phyloP scores from a whole-genome alignment of 2,888 invertebrate genomes.

The Tipula vernalis region DNA sequence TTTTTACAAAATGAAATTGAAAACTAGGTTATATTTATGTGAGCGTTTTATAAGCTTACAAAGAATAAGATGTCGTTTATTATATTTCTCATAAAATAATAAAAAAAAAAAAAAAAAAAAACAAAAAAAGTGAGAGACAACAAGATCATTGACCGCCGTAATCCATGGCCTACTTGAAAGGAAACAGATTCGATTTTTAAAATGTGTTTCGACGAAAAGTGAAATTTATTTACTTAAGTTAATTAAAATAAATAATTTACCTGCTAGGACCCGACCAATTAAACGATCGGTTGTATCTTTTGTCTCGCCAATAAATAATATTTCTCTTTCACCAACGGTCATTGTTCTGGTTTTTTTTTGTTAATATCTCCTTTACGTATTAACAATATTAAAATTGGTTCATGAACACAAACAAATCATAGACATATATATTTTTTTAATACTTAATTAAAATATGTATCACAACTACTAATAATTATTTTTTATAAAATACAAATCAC shows the following conservation, averaged over 20 bases:
- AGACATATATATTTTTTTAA: background rate
- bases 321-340: constrained; percentile 34
- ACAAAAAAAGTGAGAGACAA: background rate
- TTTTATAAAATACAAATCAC: background rate
- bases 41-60: background rate
- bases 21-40: background rate
- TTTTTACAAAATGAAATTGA: background rate
- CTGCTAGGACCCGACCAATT: constrained; percentile 33
- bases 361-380: background rate
- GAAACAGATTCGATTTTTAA: constrained; percentile 7
- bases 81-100: background rate
- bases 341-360: constrained; percentile 18
- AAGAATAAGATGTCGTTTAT: background rate
- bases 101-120: background rate
- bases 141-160: constrained; percentile 32
- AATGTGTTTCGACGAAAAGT: background rate
- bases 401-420: background rate
- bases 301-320: constrained; percentile 24
- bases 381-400: background rate
- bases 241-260: constrained; percentile 19
- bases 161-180: constrained; percentile 33
- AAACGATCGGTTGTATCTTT: constrained; percentile 31
- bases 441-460: background rate
- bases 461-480: background rate
- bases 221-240: background rate